Base-by-base conservation (phyloP, 2,797 vertebrate genomes). In the Manis javanica region DNA sequence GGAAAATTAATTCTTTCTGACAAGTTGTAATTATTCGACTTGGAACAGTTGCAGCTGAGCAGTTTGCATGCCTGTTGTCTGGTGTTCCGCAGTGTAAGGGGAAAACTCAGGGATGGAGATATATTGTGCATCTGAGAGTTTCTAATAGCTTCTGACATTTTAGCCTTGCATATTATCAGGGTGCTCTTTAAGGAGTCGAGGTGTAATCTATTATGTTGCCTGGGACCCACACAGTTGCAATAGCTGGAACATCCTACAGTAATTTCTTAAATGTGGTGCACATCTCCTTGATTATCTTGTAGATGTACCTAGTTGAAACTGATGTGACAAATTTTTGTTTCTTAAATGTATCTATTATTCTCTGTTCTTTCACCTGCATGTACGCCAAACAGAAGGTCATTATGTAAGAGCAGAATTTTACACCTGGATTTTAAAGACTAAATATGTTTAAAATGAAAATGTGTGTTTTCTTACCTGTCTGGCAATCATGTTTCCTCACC, bases 1-100 rank as follows among this genome's bases (percentile, higher is more conserved):
- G 99, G 99, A 99, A 99, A 99, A 99, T 99, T 99, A 99, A 99
- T 99, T 99, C 99, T 99, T 99, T 99, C 99, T 99, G 99, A 99
- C 99, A 99, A 99, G 99, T 99, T 99, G 99, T 99, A 99, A 99
- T 99, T 99, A 99, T 99, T 99, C 99, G 99, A 99, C 99, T 99
- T 99, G 99, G 99, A 99, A 99, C 99, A 99, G 99, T 99, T 98
- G 99, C 99, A 99, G 99, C 99, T 99, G 99, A 99, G 99, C 99
- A 99, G 99, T 99, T 99, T 99, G 99, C 99, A 99, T 99, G 99
- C 98, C 99, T 99, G 99, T 99, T 99, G 99, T 99, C 99, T 99
- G 99, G 99, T 99, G 99, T 98, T 99, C 98, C 97, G 51, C 96
- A 97, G 99, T 99, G 99, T 98, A 99, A 98, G 99, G 99, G 99